These are phyloP conservation scores for Neodiprion fabricii DNA, from an alignment of 1,140 invertebrate species.

Conservation along the genomic window DNA sequence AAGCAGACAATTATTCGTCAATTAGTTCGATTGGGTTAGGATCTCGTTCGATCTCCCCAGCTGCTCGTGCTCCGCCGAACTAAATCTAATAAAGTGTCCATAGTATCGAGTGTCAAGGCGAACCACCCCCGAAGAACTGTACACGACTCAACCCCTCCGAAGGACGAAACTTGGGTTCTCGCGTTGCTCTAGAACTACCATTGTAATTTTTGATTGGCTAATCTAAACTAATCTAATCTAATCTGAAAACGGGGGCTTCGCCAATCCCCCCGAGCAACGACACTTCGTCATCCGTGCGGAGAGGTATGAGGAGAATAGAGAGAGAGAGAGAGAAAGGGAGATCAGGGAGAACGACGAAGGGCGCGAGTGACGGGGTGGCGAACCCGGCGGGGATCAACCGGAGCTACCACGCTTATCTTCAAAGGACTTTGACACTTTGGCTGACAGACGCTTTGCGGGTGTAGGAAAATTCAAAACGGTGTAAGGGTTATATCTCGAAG, in stretches of 20 bases:
- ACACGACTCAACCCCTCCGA: too few species aligned
- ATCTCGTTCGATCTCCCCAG: conserved; percentile 4
- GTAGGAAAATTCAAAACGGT: too few species aligned
- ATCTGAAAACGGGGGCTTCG: conserved; percentile 8
- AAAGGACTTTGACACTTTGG: too few species aligned
- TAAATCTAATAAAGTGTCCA: not conserved
- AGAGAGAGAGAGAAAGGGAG: conserved; percentile 21
- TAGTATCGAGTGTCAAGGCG: conserved; percentile 3
- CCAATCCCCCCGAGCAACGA: conserved; percentile 21
- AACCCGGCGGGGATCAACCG: too few species aligned
- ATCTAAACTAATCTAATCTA: not conserved
- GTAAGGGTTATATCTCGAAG: too few species aligned
- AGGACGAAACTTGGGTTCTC: not conserved
- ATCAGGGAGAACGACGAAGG: not conserved
- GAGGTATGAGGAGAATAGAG: conserved; percentile 9
- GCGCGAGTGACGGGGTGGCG: conserved; percentile 6
- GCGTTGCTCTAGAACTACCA: not conserved
- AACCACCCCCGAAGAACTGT: not conserved
- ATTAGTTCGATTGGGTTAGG: not conserved
- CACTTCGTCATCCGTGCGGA: conserved; percentile 13
- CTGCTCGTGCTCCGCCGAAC: not conserved
- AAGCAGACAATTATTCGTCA: conserved; percentile 5
- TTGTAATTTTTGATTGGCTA: conserved; percentile 7
- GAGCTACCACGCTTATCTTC: too few species aligned
- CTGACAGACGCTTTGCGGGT: too few species aligned